Evolutionary conservation across 2,888 invertebrate genomes (phyloP).

Genomic region (Drosophila leonis): DNA sequence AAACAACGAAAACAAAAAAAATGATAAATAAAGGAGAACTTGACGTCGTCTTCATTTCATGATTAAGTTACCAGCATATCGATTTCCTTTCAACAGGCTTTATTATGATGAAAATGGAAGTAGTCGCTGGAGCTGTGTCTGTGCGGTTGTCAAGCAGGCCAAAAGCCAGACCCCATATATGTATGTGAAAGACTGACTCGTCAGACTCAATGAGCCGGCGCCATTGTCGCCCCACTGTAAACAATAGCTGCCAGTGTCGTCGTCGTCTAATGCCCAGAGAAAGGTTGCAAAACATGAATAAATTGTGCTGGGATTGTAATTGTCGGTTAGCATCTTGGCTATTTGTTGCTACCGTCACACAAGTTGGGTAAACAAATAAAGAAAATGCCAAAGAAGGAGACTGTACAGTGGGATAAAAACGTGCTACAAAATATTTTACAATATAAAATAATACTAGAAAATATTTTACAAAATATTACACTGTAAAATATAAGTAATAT

Average conservation of each 20-base stretch:
- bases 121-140: constrained; percentile 60
- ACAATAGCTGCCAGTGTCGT: constrained; percentile 53
- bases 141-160: constrained; percentile 57
- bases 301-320: constrained; percentile 70
- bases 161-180: constrained; percentile 19
- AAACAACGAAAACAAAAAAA: neutral
- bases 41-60: constrained; percentile 74
- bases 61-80: constrained; percentile 74
- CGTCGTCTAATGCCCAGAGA: constrained; percentile 30
- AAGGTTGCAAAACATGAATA: constrained; percentile 68
- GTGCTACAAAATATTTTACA: neutral
- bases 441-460: no score
- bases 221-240: constrained; percentile 50
- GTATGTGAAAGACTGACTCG: constrained; percentile 23
- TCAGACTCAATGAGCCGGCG: constrained; percentile 43
- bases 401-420: constrained; percentile 30
- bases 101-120: constrained; percentile 77
- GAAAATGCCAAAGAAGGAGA: constrained; percentile 20
- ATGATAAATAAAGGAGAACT: constrained; percentile 63
- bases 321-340: constrained; percentile 67
- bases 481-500: neutral
- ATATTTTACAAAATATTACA: neutral
- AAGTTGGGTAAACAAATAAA: constrained; percentile 62
- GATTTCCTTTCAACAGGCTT: constrained; percentile 76
- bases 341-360: constrained; percentile 22